A percentile compares a stretch with the other conserved stretches of the same genome.
Evolutionary conservation across 2,888 invertebrate genomes (phyloP).

Genomic region (Catotricha subobsoleta): DNA sequence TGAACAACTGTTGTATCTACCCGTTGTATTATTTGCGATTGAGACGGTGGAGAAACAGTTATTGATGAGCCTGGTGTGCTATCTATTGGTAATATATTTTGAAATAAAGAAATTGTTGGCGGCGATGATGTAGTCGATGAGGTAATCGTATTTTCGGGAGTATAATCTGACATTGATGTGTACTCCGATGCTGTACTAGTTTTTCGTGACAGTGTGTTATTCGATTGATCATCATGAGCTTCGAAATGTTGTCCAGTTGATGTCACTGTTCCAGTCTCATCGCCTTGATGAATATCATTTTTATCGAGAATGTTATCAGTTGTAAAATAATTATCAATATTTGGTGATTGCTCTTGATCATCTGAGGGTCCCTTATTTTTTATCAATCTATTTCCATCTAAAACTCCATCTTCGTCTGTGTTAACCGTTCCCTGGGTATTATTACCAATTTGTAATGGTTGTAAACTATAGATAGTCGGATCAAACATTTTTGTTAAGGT

Average conservation of each 20-base stretch:
- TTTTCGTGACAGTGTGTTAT: slow-evolving; percentile 37
- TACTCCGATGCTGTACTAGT: slow-evolving; percentile 36
- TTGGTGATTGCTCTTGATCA: neutral
- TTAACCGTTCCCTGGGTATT: too few species aligned
- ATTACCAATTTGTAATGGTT: slow-evolving; percentile 12
- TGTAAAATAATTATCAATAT: neutral
- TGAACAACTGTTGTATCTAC: too few species aligned
- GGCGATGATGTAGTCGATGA: slow-evolving; percentile 19
- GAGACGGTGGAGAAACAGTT: neutral
- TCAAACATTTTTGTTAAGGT: slow-evolving; percentile 28
- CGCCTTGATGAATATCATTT: neutral
- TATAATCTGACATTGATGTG: slow-evolving; percentile 32
- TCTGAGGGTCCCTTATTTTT: too few species aligned
- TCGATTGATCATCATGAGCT: too few species aligned
- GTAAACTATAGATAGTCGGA: slow-evolving; percentile 19
- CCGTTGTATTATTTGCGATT: too few species aligned
- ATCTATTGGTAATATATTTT: neutral
- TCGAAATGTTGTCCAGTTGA: neutral
- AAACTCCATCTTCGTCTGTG: neutral
- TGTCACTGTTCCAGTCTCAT: neutral
- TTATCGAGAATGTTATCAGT: neutral
- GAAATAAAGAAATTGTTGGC: neutral
- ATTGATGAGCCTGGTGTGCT: neutral
- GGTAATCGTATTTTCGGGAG: slow-evolving; percentile 35
- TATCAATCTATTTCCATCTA: neutral